A percentile compares a stretch with the other conserved stretches of the same genome.
phyloP scores from a whole-genome alignment of 64 coral and sea anemone species.

The Acropora tenuis region DNA sequence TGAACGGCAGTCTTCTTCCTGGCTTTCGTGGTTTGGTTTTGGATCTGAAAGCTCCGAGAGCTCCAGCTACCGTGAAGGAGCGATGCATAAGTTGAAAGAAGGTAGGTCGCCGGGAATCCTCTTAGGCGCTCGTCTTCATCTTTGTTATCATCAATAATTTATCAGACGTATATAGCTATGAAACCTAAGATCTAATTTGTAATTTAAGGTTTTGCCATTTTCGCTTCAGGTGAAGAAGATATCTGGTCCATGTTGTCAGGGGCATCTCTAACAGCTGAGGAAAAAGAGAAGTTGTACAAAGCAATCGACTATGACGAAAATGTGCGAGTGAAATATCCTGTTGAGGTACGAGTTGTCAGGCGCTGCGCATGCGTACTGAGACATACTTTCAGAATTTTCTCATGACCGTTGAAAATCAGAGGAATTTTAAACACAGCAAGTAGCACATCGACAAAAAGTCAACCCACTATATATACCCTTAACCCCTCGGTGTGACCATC shows the following conservation, averaged over 20 bases:
- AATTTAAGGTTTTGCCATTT: background rate
- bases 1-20: background rate
- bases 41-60: constrained; percentile 20
- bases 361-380: too few relatives aligned
- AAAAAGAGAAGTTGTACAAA: constrained; percentile 77
- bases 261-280: constrained; percentile 46
- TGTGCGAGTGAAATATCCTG: constrained; percentile 62
- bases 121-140: background rate
- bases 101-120: background rate
- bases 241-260: constrained; percentile 45
- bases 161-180: too few relatives aligned
- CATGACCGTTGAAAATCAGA: too few relatives aligned
- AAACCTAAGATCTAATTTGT: background rate
- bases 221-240: constrained; percentile 28
- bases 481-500: too few relatives aligned
- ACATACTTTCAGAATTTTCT: too few relatives aligned
- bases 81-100: background rate
- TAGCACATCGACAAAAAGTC: too few relatives aligned
- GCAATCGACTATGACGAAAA: constrained; percentile 75
- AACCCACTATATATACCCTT: too few relatives aligned
- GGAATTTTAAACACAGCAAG: too few relatives aligned
- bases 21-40: constrained; percentile 39
- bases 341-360: constrained; percentile 19
- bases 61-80: constrained; percentile 4
- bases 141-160: too few relatives aligned